phyloP scores from a whole-genome alignment of 2,113 vertebrate genomes.

The Pardalotus punctatus region DNA sequence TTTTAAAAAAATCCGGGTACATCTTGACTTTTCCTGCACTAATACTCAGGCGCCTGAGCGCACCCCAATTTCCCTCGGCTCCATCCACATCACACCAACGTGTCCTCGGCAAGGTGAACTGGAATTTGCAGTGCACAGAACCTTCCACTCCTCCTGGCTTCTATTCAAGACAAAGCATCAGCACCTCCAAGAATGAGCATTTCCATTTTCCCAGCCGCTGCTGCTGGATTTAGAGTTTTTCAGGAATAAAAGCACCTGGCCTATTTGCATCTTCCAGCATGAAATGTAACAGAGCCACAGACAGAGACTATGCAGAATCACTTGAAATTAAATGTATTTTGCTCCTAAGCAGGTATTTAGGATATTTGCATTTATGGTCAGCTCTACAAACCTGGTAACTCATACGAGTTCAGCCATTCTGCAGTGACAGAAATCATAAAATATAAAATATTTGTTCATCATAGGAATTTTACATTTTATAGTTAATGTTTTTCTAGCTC shows the following conservation, averaged over 20 bases:
- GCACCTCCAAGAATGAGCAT: background rate
- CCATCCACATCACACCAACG: background rate
- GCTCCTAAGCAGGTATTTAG: background rate
- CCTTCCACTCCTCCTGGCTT: background rate
- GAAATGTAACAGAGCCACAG: background rate
- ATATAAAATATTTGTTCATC: slow-evolving; percentile 32
- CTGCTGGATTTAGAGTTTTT: background rate
- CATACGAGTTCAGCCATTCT: background rate
- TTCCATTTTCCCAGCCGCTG: background rate
- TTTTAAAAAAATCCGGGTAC: background rate
- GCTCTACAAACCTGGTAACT: background rate
- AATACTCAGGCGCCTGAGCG: background rate
- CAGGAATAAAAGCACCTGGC: background rate
- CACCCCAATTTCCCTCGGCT: background rate
- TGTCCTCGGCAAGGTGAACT: background rate
- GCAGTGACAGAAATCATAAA: background rate
- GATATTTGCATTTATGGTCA: background rate
- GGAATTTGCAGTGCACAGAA: background rate
- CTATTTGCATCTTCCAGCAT: background rate
- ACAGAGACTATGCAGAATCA: background rate
- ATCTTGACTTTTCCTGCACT: background rate
- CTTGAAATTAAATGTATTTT: background rate
- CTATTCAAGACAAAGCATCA: background rate
- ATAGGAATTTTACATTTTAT: background rate
- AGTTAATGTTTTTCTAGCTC: slow-evolving; percentile 23